Evolutionary conservation across 2,888 invertebrate species (phyloP).

Genomic region (Acanthococcus lagerstroemiae): DNA sequence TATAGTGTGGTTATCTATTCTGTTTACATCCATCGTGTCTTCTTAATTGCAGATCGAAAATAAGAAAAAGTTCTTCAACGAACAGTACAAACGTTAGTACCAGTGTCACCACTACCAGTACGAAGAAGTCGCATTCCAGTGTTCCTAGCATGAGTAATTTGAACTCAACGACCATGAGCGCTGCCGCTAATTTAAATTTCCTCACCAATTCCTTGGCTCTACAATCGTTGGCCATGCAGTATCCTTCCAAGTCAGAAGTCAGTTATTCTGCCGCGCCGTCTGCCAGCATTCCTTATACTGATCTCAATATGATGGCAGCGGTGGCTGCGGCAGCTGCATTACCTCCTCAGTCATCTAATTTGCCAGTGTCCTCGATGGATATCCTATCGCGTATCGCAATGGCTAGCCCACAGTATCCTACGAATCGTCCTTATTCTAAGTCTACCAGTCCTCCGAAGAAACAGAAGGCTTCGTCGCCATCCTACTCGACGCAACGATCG

Average conservation of each 20-base stretch:
- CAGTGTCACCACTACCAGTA: background rate
- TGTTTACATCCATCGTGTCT: too few relatives aligned
- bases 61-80: background rate
- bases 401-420: background rate
- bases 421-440: constrained; percentile 2
- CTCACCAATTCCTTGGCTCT: constrained; percentile 1
- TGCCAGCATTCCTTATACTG: constrained; percentile 13
- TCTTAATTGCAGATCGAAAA: background rate
- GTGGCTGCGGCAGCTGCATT: too few relatives aligned
- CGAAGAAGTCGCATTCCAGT: constrained; percentile 18
- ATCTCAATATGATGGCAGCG: constrained; percentile 22
- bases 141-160: constrained; percentile 27
- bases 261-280: background rate
- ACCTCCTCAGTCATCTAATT: background rate
- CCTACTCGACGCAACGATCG: background rate
- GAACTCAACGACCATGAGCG: background rate
- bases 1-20: background rate
- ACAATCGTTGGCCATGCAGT: background rate
- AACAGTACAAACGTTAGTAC: background rate
- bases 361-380: constrained; percentile 11
- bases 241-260: constrained; percentile 8
- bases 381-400: constrained; percentile 4
- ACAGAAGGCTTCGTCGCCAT: constrained; percentile 1
- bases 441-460: constrained; percentile 17
- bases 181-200: background rate